Evolutionary conservation across 2,797 vertebrate genomes (phyloP).

Genomic region (Fringilla coelebs): DNA sequence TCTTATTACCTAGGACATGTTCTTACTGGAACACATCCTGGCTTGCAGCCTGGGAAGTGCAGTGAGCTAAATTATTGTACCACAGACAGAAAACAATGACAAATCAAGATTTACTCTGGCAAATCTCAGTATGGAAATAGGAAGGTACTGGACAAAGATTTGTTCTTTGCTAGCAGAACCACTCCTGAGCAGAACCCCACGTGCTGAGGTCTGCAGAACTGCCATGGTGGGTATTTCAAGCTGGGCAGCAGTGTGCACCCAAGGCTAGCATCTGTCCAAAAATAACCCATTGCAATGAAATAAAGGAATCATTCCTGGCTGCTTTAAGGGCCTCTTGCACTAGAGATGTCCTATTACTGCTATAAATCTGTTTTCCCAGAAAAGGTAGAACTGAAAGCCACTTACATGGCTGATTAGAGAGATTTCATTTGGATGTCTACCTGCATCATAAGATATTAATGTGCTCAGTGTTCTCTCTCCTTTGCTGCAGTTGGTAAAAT

Average conservation of each 20-base stretch:
- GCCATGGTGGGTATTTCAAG: background rate
- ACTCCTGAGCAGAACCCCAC: background rate
- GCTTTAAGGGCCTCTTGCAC: background rate
- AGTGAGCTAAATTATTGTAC: background rate
- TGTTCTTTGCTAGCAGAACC: background rate
- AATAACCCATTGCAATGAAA: background rate
- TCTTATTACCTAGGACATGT: background rate
- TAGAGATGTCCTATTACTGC: background rate
- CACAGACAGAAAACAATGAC: background rate
- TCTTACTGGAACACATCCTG: background rate
- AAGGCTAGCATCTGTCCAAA: background rate
- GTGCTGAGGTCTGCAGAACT: background rate
- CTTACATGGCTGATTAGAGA: slow-evolving; percentile 15
- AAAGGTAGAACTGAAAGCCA: slow-evolving; percentile 2
- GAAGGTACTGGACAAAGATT: background rate
- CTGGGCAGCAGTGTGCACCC: background rate
- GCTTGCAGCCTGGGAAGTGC: slow-evolving; percentile 5
- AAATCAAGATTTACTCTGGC: background rate
- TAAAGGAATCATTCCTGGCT: background rate
- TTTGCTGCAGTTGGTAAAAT: background rate
- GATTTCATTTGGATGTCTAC: background rate
- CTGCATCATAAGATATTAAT: background rate
- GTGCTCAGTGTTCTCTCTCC: background rate
- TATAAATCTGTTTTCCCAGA: background rate
- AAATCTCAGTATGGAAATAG: background rate